A percentile compares a stretch with the other conserved stretches of the same genome.
These are phyloP conservation scores for Zele albiditarsus DNA, from an alignment of 2,888 invertebrate species.

Conservation along the genomic window DNA sequence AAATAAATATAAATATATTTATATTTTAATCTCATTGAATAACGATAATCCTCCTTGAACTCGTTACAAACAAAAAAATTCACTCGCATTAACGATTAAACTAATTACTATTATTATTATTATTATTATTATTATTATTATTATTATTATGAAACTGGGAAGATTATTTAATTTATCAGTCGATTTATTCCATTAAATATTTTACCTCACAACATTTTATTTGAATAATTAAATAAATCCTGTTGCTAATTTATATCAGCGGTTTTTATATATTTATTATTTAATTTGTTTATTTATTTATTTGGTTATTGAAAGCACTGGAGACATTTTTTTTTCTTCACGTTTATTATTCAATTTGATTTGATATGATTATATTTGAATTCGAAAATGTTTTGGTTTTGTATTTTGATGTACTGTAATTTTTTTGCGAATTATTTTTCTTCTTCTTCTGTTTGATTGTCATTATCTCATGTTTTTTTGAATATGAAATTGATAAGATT, in stretches of 20 bases:
- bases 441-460: not conserved
- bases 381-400: not conserved
- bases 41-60: constrained; percentile 11
- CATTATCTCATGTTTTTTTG: not conserved
- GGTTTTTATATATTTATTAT: too few species aligned
- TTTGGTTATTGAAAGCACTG: too few species aligned
- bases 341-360: not conserved
- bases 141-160: not conserved
- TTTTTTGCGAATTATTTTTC: not conserved
- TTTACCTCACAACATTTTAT: not conserved
- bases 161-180: not conserved
- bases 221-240: too few species aligned
- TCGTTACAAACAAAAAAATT: not conserved
- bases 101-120: not conserved
- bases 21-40: not conserved
- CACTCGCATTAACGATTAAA: not conserved
- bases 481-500: not conserved
- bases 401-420: not conserved
- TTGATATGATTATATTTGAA: not conserved
- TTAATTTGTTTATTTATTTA: too few species aligned
- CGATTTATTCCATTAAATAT: not conserved
- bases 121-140: not conserved
- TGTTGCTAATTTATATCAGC: too few species aligned
- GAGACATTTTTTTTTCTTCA: not conserved
- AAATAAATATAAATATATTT: not conserved